Evolutionary conservation across 2,113 vertebrate species (phyloP), one percentile per base, ranked within the genome.

Genomic region (Smithornis capensis): DNA sequence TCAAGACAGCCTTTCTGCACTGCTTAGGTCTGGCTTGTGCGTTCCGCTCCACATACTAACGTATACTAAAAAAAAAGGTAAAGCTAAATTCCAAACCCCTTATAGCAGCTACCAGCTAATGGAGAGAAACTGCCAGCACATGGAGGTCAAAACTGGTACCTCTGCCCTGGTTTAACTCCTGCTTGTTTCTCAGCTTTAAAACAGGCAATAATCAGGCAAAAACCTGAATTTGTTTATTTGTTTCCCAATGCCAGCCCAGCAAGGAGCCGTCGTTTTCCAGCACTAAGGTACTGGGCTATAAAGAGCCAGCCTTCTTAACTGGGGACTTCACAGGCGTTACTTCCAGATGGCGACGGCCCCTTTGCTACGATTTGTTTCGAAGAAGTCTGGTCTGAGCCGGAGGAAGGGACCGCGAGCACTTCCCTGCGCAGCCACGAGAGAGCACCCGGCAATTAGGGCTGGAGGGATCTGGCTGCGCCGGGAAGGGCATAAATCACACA

Each of bases 381-480:
- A 57, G 92, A 7, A 44, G 52, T 0, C 71, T 6, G 63, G 7
- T 16, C 2, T 1, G 47, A 92, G 45, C 42, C 69, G 42, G 29
- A 68, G 42, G 3, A n/a, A 40, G 49, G 63, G 14, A 73, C 29
- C 14, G 8, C 1, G 68, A 85, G 97, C 97, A 97, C 78, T 98
- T 98, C 98, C 97, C 95, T 12, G 19, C 96, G 81, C 95, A 97
- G 94, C 98, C 98, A 98, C 98, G 96, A 98, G 98, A 98, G 98
- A 97, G 98, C 98, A 98, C 11, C 97, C 97, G 96, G 96, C 97
- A 98, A 97, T 97, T 96, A 77, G 97, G 92, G 87, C 97, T 96
- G 52, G 53, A 90, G 50, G 22, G 64, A 76, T 16, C 4, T 37
- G 15, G 10, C 65, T 7, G 52, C 83, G 60, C 77, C 31, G 63